Evolutionary conservation across 2,888 invertebrate species (phyloP), one percentile per base, ranked within the genome.

Genomic region (Cheilosia grossa): DNA sequence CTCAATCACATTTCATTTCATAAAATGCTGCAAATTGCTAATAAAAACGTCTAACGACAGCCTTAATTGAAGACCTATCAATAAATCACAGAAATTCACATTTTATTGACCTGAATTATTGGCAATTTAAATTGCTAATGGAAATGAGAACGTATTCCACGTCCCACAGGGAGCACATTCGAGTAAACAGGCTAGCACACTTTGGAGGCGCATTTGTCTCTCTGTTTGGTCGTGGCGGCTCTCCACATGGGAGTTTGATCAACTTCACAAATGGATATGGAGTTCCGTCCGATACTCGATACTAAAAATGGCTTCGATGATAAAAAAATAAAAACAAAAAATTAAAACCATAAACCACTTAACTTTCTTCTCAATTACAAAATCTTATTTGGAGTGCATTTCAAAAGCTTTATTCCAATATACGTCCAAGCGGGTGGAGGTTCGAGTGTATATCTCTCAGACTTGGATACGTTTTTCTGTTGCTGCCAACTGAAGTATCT

Each of bases 101-200:
- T 83, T 83, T 83, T 83, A 83, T 83, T 83, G 80, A 80, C 83
- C 83, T 83, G 74, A 83, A 83, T 83, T 83, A 80, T 75, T 75
- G 74, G 63, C 83, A 83, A 83, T 83, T 83, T 79, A 83, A 80
- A 80, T 59, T 73, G 78, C 66, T 63, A 67, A 67, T 73, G 47
- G 56, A 74, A 63, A 47, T 54, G 58, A 66, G 61, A 79, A 73
- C 49, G 17, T 59, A 51, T 77, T 59, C 3, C 59, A 44, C 51
- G 17, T 59, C 42, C 51, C 53, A 37, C 24, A 49, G 21, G 54
- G n/a, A 44, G 21, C 54, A 33, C 6, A 3, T 9, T 37, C 19
- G 19, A 6, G 17, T 6, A 4, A 2, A 58, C 58, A 33, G 33
- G 33, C 3, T 10, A 10, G 21, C 40, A 17, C n/a, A n/a, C 10